Evolutionary conservation across 2,888 invertebrate genomes (phyloP), one percentile per base, ranked within the genome.

Genomic region (Pilophorus perplexus): DNA sequence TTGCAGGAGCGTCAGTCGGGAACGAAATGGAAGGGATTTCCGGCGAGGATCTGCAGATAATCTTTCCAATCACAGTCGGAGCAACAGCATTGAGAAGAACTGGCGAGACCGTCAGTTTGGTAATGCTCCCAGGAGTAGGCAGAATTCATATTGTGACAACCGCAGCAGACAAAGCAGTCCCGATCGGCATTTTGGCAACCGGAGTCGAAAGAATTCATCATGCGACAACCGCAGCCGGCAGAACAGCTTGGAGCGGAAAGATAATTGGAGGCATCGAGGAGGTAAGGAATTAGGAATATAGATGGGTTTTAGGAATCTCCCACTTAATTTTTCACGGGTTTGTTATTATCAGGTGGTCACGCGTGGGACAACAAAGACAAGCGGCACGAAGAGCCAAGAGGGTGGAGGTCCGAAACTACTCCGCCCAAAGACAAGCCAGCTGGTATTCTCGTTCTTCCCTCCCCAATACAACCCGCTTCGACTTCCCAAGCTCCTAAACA

Each of bases 401-500:
- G 54, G 57, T 55, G 57, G 50, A 37, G 64, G 33, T 33, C 59
- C 22, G 59, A 59, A 25, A 59, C 42, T 40, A 42, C 44, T 6
- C 59, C 54, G 12, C 46, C 46, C 25, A 65, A 57, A 33, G 55
- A 64, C 42, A 76, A 76, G 68, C 75, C 74, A 68, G 79, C 79
- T 2, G 80, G 80, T 42, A 77, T 80, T 50, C 73, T 80, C 38
- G 77, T 80, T 59, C 73, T 80, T 64, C 79, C 79, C 1, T 74
- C 67, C 22, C 59, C 67, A 4, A 44, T 69, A 5, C 27, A 23
- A 14, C 72, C 73, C 12, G 69, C 69, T 20, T 25, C 37, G 3
- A 52, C 66, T n/a, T 55, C 64, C 5, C 38, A 14, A 14, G 14
- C 16, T 18, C 33, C 20, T 14, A 2, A 20, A 8, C 50, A 40